Conservation (phyloP, 1,140 invertebrate species). For the Acromyrmex charruanus region DNA sequence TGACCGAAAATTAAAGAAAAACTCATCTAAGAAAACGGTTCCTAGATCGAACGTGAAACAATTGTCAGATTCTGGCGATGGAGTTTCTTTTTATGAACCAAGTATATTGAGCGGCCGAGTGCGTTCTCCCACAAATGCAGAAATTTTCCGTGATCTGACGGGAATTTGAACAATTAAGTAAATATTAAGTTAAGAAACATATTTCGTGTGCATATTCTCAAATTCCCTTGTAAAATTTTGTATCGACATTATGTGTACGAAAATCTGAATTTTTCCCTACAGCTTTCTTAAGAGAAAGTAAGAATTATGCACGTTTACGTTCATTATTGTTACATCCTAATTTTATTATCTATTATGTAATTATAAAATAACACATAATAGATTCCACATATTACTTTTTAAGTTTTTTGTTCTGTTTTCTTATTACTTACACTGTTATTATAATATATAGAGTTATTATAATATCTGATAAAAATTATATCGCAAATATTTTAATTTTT, state of each 20-base stretch:
- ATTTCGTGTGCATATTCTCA: neutral
- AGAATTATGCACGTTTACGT: neutral
- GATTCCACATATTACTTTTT: neutral
- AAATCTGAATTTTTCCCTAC: neutral
- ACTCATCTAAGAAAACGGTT: conserved; percentile 59
- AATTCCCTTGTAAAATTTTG: neutral
- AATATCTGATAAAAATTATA: neutral
- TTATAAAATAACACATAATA: neutral
- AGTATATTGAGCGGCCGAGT: neutral
- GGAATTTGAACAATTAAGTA: conserved; percentile 58
- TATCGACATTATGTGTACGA: neutral
- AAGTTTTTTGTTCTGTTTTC: neutral
- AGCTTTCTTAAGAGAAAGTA: neutral
- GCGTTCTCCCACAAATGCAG: conserved; percentile 32
- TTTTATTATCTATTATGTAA: conserved; percentile 11
- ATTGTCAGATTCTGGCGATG: conserved; percentile 11
- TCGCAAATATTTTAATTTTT: neutral
- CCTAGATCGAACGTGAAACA: neutral
- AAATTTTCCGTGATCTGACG: conserved; percentile 61
- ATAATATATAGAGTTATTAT: conserved; percentile 8
- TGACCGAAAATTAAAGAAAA: conserved; percentile 73
- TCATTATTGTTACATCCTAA: neutral
- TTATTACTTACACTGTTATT: neutral
- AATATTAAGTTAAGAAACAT: conserved; percentile 14
- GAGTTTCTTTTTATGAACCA: conserved; percentile 5